These are phyloP conservation scores for Neotoma lepida DNA, from an alignment of 2,113 vertebrate species.

Conservation along the genomic window DNA sequence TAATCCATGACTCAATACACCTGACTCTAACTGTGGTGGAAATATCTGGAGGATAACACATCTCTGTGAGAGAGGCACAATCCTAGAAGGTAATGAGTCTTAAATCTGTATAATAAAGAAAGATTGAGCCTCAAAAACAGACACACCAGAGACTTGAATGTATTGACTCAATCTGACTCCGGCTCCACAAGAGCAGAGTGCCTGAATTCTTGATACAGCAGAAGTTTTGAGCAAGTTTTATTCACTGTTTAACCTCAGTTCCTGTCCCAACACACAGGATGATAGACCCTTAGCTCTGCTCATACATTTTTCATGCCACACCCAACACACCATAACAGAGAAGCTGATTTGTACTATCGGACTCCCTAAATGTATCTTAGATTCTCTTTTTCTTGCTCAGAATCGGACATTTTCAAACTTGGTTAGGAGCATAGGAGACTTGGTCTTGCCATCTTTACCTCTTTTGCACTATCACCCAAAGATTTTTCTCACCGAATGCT, in stretches of 20 bases:
- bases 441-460: background rate
- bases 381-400: background rate
- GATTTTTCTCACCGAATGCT: background rate
- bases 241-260: conserved; percentile 13
- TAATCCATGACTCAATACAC: background rate
- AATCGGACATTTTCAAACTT: conserved; percentile 1
- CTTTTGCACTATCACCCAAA: background rate
- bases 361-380: background rate
- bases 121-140: conserved; percentile 16
- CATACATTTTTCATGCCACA: conserved; percentile 5
- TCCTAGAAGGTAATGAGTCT: conserved; percentile 56
- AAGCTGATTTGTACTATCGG: background rate
- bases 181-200: background rate
- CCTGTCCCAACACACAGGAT: background rate
- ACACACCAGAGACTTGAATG: background rate
- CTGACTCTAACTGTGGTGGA: conserved; percentile 18
- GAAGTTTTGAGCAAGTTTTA: conserved; percentile 42
- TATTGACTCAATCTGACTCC: conserved; percentile 2
- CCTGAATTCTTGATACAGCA: conserved; percentile 46
- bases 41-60: conserved; percentile 35
- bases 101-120: conserved; percentile 28
- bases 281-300: background rate
- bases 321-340: background rate
- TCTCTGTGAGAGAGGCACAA: background rate
- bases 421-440: background rate